Conservation (phyloP, 2,113 vertebrate genomes). For the Tonatia bakeri region DNA sequence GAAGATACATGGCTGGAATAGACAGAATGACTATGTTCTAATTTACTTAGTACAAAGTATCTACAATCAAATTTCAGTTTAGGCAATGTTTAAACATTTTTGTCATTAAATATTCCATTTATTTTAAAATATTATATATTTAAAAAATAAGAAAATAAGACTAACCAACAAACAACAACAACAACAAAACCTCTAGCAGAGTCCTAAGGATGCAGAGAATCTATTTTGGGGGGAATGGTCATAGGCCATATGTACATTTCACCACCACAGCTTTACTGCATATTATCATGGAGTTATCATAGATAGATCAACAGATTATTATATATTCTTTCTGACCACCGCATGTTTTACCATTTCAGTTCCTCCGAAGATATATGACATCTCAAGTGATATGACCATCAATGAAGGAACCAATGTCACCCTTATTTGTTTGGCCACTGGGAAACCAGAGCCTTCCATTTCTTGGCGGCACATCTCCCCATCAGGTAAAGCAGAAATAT, state of each 20-base stretch:
- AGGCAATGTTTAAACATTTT: background rate
- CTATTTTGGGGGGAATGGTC: background rate
- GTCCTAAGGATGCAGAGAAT: background rate
- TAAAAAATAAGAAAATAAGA: background rate
- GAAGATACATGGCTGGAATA: background rate
- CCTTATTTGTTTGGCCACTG: constrained; percentile 94
- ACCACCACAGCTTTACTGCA: background rate
- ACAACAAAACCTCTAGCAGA: background rate
- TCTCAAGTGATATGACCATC: constrained; percentile 91
- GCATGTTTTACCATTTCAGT: constrained; percentile 82
- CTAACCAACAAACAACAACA: background rate
- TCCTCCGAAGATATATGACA: constrained; percentile 96
- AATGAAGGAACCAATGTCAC: constrained; percentile 97
- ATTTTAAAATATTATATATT: background rate
- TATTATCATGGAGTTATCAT: background rate
- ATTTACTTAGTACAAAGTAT: background rate
- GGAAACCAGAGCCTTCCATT: constrained; percentile 96
- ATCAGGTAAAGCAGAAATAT: constrained; percentile 84
- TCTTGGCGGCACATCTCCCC: constrained; percentile 99
- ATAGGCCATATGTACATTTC: background rate
- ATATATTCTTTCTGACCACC: constrained; percentile 21
- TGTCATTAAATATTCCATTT: background rate
- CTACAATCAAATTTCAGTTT: background rate
- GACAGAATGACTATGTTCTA: background rate
- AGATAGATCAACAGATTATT: background rate